Evolutionary conservation across 2,113 vertebrate genomes (phyloP).

Genomic region (Dicaeum eximium): DNA sequence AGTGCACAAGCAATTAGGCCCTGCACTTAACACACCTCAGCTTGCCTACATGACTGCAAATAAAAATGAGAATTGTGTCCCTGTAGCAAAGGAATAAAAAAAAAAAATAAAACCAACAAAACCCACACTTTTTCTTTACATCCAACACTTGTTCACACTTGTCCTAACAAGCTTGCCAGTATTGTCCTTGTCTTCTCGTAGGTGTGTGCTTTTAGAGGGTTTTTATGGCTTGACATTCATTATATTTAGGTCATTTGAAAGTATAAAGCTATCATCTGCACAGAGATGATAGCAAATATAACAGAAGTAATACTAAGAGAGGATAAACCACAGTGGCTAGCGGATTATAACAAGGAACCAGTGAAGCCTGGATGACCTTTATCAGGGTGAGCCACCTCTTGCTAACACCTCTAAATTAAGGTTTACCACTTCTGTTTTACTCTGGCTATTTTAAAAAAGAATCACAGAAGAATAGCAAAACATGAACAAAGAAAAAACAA

Average conservation of each 20-base stretch:
- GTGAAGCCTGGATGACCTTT: background rate
- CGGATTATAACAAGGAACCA: background rate
- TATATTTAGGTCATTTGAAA: background rate
- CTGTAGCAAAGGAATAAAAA: background rate
- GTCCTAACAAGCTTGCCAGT: background rate
- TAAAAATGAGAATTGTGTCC: background rate
- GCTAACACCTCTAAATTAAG: background rate
- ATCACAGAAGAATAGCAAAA: background rate
- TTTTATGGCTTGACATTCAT: background rate
- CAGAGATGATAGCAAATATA: background rate
- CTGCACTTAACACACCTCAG: background rate
- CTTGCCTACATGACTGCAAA: background rate
- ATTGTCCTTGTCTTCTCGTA: background rate
- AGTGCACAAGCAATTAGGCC: background rate
- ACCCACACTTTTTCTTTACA: background rate
- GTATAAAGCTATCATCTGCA: constrained; percentile 3
- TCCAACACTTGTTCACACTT: background rate
- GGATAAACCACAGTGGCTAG: background rate
- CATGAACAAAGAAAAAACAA: background rate
- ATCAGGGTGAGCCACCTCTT: background rate
- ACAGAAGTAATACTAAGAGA: background rate
- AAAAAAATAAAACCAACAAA: background rate
- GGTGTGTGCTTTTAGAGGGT: background rate
- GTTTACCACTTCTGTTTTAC: background rate
- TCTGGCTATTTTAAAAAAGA: background rate